phyloP scores from a whole-genome alignment of 2,888 invertebrate genomes.

The Agriopis marginaria region DNA sequence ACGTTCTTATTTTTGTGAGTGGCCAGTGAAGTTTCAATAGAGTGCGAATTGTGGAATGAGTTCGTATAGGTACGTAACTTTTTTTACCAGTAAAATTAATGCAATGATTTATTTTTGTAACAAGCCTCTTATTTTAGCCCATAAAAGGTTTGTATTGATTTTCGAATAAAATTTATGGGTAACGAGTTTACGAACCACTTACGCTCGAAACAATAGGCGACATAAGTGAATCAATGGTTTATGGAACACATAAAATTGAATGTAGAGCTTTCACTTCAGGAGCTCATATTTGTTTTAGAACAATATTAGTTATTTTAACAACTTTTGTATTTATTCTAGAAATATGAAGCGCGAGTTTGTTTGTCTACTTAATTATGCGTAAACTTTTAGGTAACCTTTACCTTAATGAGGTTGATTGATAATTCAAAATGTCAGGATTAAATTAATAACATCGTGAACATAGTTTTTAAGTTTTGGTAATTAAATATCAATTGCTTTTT shows the following conservation, averaged over 20 bases:
- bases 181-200: conserved; percentile 56
- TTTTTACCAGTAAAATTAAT: conserved; percentile 3
- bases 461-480: not conserved
- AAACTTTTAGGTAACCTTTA: conserved; percentile 23
- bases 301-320: not conserved
- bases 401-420: conserved; percentile 20
- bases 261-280: conserved; percentile 11
- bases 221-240: conserved; percentile 48
- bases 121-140: conserved; percentile 33
- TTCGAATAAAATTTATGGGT: conserved; percentile 52
- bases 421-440: conserved; percentile 15
- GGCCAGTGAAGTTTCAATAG: conserved; percentile 39
- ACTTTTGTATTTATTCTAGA: conserved; percentile 8
- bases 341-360: conserved; percentile 1
- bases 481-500: no score
- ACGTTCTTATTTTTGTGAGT: conserved; percentile 37
- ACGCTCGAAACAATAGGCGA: conserved; percentile 56
- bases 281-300: conserved; percentile 9
- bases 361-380: conserved; percentile 17
- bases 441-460: not conserved
- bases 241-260: conserved; percentile 41
- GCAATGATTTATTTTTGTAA: conserved; percentile 17
- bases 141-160: conserved; percentile 51
- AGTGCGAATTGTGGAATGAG: conserved; percentile 22
- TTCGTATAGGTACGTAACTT: conserved; percentile 21